A percentile compares a stretch with the other conserved stretches of the same genome.
phyloP scores from a whole-genome alignment of 2,797 vertebrate genomes.

The Macropus fuliginosus region DNA sequence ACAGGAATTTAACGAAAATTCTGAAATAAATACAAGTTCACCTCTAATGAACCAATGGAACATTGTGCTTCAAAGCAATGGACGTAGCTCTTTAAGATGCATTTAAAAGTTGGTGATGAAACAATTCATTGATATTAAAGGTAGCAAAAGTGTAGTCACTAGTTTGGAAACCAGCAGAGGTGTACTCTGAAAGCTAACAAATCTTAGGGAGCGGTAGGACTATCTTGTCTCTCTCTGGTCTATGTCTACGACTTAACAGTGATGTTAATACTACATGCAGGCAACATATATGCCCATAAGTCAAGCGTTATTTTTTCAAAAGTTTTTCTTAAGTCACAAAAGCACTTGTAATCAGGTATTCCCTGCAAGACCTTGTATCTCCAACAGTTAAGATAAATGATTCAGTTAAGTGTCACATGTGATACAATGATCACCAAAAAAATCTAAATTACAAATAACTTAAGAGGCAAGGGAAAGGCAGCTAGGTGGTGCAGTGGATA shows the following conservation, averaged over 20 bases:
- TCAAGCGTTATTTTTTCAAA: neutral
- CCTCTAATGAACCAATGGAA: neutral
- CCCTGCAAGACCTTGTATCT: neutral
- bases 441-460: neutral
- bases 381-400: neutral
- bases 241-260: conserved; percentile 18
- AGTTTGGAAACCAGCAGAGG: neutral
- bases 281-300: neutral
- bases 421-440: neutral
- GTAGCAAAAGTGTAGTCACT: neutral
- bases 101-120: neutral
- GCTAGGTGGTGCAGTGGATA: neutral
- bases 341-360: neutral
- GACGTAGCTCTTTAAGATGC: neutral
- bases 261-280: neutral
- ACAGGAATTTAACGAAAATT: neutral
- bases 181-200: neutral
- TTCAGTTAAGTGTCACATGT: neutral
- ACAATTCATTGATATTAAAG: neutral
- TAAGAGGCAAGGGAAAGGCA: neutral
- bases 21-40: neutral
- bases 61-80: neutral
- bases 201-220: too few species aligned
- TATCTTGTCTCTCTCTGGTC: neutral
- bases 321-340: neutral